phyloP scores from a whole-genome alignment of 2,888 invertebrate genomes.

The Epirrhoe tristata region DNA sequence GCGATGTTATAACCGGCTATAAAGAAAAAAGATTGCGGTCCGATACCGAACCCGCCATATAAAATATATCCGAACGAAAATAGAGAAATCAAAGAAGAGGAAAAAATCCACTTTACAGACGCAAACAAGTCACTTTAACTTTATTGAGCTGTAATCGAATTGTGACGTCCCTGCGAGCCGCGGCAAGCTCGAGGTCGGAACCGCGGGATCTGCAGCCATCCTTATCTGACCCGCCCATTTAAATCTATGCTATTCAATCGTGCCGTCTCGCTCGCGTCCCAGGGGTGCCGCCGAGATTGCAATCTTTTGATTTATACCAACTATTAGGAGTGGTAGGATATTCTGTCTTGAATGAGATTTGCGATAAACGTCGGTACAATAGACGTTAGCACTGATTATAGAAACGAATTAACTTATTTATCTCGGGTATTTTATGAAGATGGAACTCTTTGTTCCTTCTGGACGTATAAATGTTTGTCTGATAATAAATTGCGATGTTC shows the following conservation, averaged over 20 bases:
- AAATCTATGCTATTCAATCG: conserved; percentile 86
- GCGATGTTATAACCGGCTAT: conserved; percentile 39
- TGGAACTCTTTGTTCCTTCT: conserved; percentile 42
- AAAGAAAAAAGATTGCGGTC: conserved; percentile 40
- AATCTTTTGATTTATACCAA: conserved; percentile 86
- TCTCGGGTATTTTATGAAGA: conserved; percentile 42
- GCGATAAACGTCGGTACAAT: conserved; percentile 78
- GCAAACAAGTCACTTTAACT: conserved; percentile 86
- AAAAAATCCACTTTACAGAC: conserved; percentile 85
- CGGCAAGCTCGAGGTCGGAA: conserved; percentile 66
- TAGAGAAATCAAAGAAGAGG: conserved; percentile 75
- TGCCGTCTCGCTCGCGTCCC: conserved; percentile 84
- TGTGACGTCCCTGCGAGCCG: conserved; percentile 82
- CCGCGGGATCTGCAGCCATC: conserved; percentile 78
- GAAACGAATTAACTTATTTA: conserved; percentile 73
- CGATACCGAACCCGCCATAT: conserved; percentile 44
- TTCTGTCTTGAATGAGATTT: conserved; percentile 79
- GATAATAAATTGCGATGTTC: neutral
- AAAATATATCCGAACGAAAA: conserved; percentile 60
- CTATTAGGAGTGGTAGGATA: conserved; percentile 83
- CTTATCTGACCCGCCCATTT: conserved; percentile 84
- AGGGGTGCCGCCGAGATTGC: conserved; percentile 84
- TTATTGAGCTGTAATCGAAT: conserved; percentile 86
- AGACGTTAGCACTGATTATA: conserved; percentile 79
- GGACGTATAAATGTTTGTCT: conserved; percentile 5